Evolutionary conservation across 2,888 invertebrate species (phyloP).

Genomic region (Saturnia japonica): DNA sequence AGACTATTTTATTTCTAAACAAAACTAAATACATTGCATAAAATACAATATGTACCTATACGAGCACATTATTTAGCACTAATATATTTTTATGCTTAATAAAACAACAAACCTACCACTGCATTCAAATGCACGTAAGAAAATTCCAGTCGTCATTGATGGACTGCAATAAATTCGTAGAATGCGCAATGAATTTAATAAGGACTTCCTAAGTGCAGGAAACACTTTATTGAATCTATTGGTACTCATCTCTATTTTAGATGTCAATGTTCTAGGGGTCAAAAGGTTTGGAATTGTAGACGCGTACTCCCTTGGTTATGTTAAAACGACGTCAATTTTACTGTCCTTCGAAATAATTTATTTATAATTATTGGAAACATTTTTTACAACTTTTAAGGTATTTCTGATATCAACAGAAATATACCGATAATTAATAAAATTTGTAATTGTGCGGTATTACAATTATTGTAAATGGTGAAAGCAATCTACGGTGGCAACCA

Average conservation of each 20-base stretch:
- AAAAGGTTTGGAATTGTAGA: conserved; percentile 1
- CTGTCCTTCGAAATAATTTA: not conserved
- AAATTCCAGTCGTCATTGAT: conserved; percentile 6
- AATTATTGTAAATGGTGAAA: not conserved
- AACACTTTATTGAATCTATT: conserved; percentile 14
- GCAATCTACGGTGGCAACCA: not conserved
- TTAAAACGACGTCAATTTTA: not conserved
- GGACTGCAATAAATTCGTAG: conserved; percentile 9
- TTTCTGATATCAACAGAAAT: no score
- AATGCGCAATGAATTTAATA: conserved; percentile 14
- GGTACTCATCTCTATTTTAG: conserved; percentile 10
- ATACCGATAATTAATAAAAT: not conserved
- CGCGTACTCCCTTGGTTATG: not conserved
- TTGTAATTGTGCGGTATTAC: not conserved
- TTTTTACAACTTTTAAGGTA: no score
- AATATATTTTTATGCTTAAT: not conserved
- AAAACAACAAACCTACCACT: not conserved
- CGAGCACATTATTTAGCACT: not conserved
- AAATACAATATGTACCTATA: not conserved
- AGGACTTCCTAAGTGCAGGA: conserved; percentile 14
- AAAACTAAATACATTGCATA: not conserved
- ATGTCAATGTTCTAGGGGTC: conserved; percentile 15
- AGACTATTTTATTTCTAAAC: no score
- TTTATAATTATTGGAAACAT: not conserved
- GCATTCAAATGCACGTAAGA: not conserved